Evolutionary conservation across 2,113 vertebrate genomes (phyloP), one percentile per base, ranked within the genome.

Genomic region (Anguilla japonica): DNA sequence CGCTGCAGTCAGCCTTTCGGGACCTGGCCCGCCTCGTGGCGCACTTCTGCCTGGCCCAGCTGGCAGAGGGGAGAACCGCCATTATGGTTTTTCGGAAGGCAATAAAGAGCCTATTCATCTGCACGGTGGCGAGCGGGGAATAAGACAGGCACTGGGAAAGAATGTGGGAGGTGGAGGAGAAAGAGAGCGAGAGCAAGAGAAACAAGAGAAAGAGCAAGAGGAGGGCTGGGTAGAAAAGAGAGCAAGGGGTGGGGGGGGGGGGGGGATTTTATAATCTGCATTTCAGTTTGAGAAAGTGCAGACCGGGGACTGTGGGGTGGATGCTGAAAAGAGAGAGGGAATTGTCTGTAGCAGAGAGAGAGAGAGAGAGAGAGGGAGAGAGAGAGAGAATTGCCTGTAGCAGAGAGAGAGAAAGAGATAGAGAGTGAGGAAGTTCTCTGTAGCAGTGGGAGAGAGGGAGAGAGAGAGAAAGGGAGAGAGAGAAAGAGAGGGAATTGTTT

Each of bases 211-310:
- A 84, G 67, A 57, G 53, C 16, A 41, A 83, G 13, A 56, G n/a
- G 81, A 53, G 50, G 50, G 50, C 50, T 53, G 29, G 63, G 40
- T 9, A 50, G 40, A 83, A 82, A 63, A 16, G 56, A 29, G 43
- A 46, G 43, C 8, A 0, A 8, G 43, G 43, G 43, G 39, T 41
- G 11, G 20, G 63, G 79, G 80, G 26, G 60, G 41, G 29, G 18
- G 20, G 46, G n/a, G 43, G 71, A 13, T 34, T 13, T 34, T 75
- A n/a, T 13, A 75, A 75, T 29, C 71, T 34, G 26, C 71, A 75
- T 75, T 75, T 75, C 7, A 75, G n/a, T 75, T 75, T 75, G 71
- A 75, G 71, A 75, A 75, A 75, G 71, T 75, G 26, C 71, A 75
- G 71, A 34, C 26, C 71, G 13, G 71, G 41, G 53, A 40, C 71